Evolutionary conservation across 2,888 invertebrate genomes (phyloP), one percentile per base, ranked within the genome.

Genomic region (Pocota personata): DNA sequence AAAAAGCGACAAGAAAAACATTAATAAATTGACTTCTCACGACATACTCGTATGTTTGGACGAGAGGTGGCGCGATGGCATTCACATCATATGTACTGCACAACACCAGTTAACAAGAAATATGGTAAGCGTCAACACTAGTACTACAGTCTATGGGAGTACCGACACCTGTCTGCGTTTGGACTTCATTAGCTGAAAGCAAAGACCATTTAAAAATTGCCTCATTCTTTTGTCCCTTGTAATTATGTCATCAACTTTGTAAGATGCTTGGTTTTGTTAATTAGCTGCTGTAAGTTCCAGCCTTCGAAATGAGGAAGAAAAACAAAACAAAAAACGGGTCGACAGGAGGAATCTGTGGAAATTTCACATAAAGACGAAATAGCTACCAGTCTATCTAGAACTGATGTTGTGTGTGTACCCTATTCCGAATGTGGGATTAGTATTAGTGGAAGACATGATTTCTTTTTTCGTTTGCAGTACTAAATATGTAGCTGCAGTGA

Each of bases 101-200:
- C 48, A 19, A 19, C 58, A 50, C 32, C 57, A 46, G n/a, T 43
- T 14, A 43, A 43, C 55, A 75, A 37, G 55, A 52, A 46, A 46
- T 43, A 66, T 40, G 64, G 32, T 55, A 57, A 66, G 64, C 57
- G 46, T 55, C 57, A 64, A 30, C 24, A 14, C 14, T n/a, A 5
- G 50, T 60, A 24, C 0, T 14, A 14, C 50, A 27, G 27, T n/a
- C n/a, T n/a, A n/a, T n/a, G n/a, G n/a, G n/a, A n/a, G n/a, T 16
- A 27, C 19, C 8, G 27, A 7, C 66, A 66, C 43, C 71, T 37
- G 62, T 32, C 57, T 76, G 58, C 32, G 50, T 50, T 64, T 67
- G 66, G 78, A 67, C 60, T 72, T 83, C 60, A 75, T 83, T 83
- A 83, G 77, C 52, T 78, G 52, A 78, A 67, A 78, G 75, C 78